Conservation (phyloP, 92 coral and sea anemone species). For the Montipora capitata region DNA sequence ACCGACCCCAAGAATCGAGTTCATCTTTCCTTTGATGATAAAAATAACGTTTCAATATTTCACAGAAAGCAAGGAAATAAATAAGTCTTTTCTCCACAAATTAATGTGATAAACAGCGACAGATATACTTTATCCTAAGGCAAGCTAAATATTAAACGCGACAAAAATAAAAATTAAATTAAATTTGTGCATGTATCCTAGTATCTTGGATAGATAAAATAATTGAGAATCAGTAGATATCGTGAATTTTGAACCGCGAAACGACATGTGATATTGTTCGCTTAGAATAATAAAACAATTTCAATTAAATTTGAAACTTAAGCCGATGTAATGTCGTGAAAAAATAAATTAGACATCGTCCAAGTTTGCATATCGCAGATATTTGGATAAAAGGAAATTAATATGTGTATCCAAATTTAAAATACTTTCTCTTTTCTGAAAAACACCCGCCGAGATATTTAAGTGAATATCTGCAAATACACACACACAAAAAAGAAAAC, state of each 20-base stretch:
- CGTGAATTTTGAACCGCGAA: too few relatives aligned
- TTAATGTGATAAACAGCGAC: neutral
- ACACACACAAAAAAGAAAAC: neutral
- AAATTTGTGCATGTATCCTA: neutral
- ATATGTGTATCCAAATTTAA: neutral
- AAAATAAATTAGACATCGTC: neutral
- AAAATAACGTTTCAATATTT: constrained; percentile 10
- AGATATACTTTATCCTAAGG: neutral
- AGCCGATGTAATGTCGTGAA: neutral
- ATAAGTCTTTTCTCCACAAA: neutral
- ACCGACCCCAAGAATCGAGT: too few relatives aligned
- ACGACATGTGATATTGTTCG: constrained; percentile 1
- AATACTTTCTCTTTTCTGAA: too few relatives aligned
- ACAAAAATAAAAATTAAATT: neutral
- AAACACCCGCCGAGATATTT: too few relatives aligned
- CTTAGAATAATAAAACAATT: neutral
- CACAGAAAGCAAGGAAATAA: neutral
- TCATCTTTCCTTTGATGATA: neutral
- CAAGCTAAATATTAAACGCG: neutral
- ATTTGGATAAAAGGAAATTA: neutral
- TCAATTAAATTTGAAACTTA: neutral
- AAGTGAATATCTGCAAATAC: too few relatives aligned
- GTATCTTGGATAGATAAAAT: neutral
- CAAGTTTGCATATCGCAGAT: neutral
- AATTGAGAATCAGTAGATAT: too few relatives aligned